phyloP scores from a whole-genome alignment of 2,797 vertebrate genomes.

The Rhodeus uyekii region DNA sequence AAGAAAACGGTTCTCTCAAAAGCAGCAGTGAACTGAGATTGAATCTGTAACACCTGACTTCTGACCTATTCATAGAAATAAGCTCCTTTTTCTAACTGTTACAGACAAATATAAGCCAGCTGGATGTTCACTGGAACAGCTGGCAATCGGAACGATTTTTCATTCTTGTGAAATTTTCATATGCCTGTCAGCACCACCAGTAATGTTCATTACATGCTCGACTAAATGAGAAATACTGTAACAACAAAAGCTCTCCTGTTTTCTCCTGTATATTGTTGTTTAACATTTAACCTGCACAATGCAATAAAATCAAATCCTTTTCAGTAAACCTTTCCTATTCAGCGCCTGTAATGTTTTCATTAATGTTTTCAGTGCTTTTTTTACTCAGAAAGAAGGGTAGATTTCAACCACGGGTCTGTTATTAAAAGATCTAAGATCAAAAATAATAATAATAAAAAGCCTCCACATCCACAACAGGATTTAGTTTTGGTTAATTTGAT shows the following conservation, averaged over 20 bases:
- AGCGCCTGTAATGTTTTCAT: neutral
- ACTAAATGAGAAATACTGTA: neutral
- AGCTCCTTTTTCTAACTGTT: neutral
- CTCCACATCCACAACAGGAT: too few species aligned
- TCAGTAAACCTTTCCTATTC: neutral
- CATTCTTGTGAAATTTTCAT: neutral
- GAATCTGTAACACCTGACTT: neutral
- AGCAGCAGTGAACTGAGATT: constrained; percentile 62
- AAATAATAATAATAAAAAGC: neutral
- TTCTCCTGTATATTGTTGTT: neutral
- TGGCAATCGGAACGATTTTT: neutral
- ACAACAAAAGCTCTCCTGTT: neutral
- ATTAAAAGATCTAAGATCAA: neutral
- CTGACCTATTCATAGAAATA: constrained; percentile 5
- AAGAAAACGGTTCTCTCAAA: constrained; percentile 83
- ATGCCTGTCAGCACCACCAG: neutral
- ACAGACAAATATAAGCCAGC: neutral
- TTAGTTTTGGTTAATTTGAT: too few species aligned
- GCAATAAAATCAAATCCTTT: neutral
- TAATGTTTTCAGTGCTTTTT: neutral
- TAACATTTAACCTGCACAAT: neutral
- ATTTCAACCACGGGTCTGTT: neutral
- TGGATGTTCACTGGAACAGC: neutral
- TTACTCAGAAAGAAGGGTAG: neutral
- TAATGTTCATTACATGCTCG: neutral